Conservation (phyloP, 37 sponge, comb jelly and placozoan genomes). For the Oopsacas minuta region DNA sequence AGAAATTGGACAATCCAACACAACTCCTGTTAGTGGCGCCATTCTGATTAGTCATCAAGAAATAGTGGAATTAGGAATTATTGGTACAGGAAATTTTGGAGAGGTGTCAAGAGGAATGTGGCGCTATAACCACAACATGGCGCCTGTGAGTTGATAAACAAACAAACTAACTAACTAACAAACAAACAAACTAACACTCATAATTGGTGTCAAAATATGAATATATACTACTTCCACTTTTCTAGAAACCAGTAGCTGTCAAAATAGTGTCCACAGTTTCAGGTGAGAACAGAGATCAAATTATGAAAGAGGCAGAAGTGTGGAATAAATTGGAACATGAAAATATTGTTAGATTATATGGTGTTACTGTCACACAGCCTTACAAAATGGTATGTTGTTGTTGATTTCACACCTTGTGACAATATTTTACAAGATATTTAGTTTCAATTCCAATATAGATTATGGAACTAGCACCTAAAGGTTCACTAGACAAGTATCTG, state of each 20-base stretch:
- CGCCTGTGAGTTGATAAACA: neutral
- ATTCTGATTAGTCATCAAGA: neutral
- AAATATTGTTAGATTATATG: neutral
- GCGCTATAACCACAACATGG: neutral
- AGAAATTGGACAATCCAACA: neutral
- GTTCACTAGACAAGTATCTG: neutral
- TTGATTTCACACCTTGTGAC: neutral
- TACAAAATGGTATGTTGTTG: conserved; percentile 1
- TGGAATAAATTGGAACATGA: neutral
- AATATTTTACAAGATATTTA: too few relatives aligned
- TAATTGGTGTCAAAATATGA: neutral
- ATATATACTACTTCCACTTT: neutral
- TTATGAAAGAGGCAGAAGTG: neutral
- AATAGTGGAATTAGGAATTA: neutral
- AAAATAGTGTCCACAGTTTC: neutral
- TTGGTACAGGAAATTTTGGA: neutral
- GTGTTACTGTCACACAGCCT: neutral
- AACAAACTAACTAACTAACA: neutral
- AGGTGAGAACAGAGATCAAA: neutral
- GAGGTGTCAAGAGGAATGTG: neutral
- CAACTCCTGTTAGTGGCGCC: neutral
- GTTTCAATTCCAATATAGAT: too few relatives aligned
- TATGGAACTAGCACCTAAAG: neutral
- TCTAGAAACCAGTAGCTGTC: neutral
- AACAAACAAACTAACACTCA: neutral